Conservation (phyloP, 2,797 vertebrate genomes). For the Sphaeramia orbicularis region DNA sequence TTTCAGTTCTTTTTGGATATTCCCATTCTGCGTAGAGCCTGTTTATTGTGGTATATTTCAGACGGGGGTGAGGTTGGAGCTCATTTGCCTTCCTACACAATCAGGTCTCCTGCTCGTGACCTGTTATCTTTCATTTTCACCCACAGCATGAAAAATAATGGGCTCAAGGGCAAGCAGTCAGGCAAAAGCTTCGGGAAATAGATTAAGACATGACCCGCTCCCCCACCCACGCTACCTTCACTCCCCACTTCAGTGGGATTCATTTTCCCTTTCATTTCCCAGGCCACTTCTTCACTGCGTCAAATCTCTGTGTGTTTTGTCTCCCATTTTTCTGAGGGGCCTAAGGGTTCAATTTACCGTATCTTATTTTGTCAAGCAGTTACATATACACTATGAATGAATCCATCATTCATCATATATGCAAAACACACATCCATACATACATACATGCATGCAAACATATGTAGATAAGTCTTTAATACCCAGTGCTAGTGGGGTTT, state of each 20-base stretch:
- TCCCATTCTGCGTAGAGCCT: slow-evolving; percentile 8
- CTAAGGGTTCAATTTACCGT: slow-evolving; percentile 36
- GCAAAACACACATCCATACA: background rate
- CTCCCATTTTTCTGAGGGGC: slow-evolving; percentile 40
- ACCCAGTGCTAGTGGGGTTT: background rate
- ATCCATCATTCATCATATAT: background rate
- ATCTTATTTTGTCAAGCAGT: slow-evolving; percentile 51
- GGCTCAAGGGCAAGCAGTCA: slow-evolving; percentile 73
- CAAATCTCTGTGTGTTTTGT: slow-evolving; percentile 50
- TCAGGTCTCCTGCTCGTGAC: slow-evolving; percentile 57
- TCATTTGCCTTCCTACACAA: slow-evolving; percentile 62
- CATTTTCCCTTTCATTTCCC: slow-evolving; percentile 81
- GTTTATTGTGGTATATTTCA: slow-evolving; percentile 31
- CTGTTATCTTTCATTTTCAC: slow-evolving; percentile 79
- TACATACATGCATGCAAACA: background rate
- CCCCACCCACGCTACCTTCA: slow-evolving; percentile 67
- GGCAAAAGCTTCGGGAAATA: slow-evolving; percentile 76
- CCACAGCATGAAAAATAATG: slow-evolving; percentile 58
- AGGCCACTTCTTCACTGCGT: slow-evolving; percentile 56
- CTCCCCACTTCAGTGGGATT: slow-evolving; percentile 69
- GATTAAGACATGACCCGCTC: slow-evolving; percentile 75
- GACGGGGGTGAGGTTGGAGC: background rate
- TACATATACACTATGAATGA: slow-evolving; percentile 27
- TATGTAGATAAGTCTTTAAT: background rate
- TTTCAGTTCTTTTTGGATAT: slow-evolving; percentile 38